Base-by-base conservation (phyloP, 2,888 invertebrate genomes). In the Chymomyza amoena region DNA sequence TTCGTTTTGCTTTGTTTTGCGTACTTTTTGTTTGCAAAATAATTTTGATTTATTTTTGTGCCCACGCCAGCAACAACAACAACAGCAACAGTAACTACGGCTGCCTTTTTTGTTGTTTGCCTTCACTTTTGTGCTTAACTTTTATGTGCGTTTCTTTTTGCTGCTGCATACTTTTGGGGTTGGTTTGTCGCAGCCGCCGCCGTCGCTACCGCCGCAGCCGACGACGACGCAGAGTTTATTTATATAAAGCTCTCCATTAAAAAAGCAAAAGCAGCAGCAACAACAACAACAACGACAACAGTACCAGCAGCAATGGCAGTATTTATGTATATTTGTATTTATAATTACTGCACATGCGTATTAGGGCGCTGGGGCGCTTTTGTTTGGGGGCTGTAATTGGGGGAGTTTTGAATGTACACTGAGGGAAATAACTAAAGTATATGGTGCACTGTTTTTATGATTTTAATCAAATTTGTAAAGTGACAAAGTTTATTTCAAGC, bases 341-440 rank as follows among this genome's bases (percentile, higher is more conserved):
- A 90, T 90, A 90, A 90, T 90, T 89, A 90, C 89, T 90, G 90
- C 90, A 90, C 90, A 90, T 90, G 90, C 90, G 89, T 89, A 89
- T 78, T 84, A 78, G 74, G 73, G 36, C 32, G 56, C 13, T 36
- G 45, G 73, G 69, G 75, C 75, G 77, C 75, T 69, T 72, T 70
- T 66, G 36, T 56, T 57, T 18, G 62, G 65, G 64, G 62, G 18
- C 61, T 52, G 64, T 45, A 20, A 10, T 25, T 54, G 54, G 16
- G 61, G 51, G 15, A 62, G 18, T 54, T 54, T 54, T 16, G n/a
- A 16, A 32, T 32, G 4, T 32, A 9, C 32, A 32, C 32, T 3
- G 32, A 4, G 7, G 7, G 7, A 32, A 32, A 32, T 32, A 7
- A 6, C 25, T 25, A 3, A 25, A 25, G 25, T 25, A 25, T 4